A percentile compares a stretch with the other conserved stretches of the same genome.
Evolutionary conservation across 1,140 invertebrate species (phyloP).

Genomic region (Scaptomyza graminum): DNA sequence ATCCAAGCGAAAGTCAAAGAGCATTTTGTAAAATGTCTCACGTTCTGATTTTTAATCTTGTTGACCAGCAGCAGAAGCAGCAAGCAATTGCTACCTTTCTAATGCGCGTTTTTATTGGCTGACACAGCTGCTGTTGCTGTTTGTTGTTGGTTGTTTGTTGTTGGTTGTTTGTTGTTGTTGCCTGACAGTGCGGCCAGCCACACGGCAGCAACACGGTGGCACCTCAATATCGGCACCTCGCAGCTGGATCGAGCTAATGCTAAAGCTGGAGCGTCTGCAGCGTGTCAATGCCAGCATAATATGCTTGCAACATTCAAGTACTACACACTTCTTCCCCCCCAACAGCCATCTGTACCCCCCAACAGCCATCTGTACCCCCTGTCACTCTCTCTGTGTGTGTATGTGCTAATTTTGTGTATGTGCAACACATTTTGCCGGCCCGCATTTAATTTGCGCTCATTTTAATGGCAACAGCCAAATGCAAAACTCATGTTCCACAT

Average conservation of each 20-base stretch:
- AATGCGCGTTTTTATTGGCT: conserved; percentile 77
- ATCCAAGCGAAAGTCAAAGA: conserved; percentile 48
- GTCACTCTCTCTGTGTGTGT: conserved; percentile 26
- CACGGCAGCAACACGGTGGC: conserved; percentile 23
- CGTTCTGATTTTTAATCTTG: conserved; percentile 78
- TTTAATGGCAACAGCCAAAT: conserved; percentile 69
- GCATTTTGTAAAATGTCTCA: conserved; percentile 70
- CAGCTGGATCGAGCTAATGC: conserved; percentile 32
- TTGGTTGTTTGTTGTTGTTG: neutral
- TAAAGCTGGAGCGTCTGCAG: conserved; percentile 33
- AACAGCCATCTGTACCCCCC: neutral
- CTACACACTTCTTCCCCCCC: conserved; percentile 34
- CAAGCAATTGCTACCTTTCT: conserved; percentile 78
- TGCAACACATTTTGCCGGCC: conserved; percentile 65
- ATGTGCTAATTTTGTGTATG: conserved; percentile 40
- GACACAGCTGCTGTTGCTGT: conserved; percentile 50
- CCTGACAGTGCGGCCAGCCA: neutral
- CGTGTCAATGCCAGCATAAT: conserved; percentile 77
- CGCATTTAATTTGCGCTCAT: conserved; percentile 79
- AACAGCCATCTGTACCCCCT: too few species aligned
- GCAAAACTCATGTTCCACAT: conserved; percentile 72
- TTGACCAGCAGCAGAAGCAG: conserved; percentile 45
- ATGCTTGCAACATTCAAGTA: conserved; percentile 71
- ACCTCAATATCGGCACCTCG: conserved; percentile 40
- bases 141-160: neutral